Conservation (phyloP, 92 coral and sea anemone species). For the Epizoanthus illoricatus region DNA sequence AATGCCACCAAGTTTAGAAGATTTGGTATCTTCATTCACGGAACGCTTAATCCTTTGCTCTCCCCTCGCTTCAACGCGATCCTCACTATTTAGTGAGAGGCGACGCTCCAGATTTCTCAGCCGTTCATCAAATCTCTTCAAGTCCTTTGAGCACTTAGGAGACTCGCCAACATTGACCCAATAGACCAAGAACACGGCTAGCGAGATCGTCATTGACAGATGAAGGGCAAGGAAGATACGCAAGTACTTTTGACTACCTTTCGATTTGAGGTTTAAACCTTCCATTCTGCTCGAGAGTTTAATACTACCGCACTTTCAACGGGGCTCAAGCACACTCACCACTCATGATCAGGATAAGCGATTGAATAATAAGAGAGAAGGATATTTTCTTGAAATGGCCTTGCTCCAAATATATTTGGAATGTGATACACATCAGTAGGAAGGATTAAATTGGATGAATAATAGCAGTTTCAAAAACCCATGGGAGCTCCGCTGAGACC, state of each 20-base stretch:
- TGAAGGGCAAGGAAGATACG: background rate
- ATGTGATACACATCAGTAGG: too few species aligned
- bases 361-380: too few species aligned
- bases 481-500: too few species aligned
- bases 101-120: background rate
- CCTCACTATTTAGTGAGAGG: background rate
- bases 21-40: background rate
- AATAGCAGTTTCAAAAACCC: too few species aligned
- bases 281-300: background rate
- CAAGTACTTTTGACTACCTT: background rate
- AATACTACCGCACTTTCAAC: background rate
- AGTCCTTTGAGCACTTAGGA: constrained; percentile 7
- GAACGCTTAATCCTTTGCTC: constrained; percentile 17
- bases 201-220: background rate
- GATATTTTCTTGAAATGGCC: too few species aligned
- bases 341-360: background rate
- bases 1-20: too few species aligned
- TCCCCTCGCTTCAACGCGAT: background rate
- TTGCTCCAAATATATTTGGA: too few species aligned
- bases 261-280: background rate
- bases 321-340: background rate
- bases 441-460: too few species aligned
- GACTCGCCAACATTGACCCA: background rate
- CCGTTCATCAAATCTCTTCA: background rate
- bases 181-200: background rate